Evolutionary conservation across 2,888 invertebrate genomes (phyloP).

Genomic region (Ectemnius lituratus): DNA sequence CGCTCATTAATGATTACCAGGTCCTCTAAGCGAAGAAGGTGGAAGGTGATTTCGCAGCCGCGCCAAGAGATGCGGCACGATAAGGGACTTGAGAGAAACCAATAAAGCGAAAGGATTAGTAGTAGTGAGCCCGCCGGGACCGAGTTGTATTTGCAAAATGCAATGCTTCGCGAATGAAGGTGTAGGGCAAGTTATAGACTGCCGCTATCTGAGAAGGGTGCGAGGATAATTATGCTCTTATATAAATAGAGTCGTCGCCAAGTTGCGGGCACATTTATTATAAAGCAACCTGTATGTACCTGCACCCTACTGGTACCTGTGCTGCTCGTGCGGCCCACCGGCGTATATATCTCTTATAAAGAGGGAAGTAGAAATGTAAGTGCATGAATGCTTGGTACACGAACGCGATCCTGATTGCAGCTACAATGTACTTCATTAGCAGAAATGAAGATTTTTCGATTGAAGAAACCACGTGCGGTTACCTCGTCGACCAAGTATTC

Average conservation of each 20-base stretch:
- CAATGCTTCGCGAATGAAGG: conserved; percentile 24
- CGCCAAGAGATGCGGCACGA: conserved; percentile 41
- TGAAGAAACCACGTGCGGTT: background rate
- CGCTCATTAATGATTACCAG: conserved; percentile 39
- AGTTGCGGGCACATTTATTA: conserved; percentile 36
- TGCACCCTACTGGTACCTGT: background rate
- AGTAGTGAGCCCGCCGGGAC: conserved; percentile 12
- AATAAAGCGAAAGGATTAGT: conserved; percentile 51
- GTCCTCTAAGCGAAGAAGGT: conserved; percentile 13
- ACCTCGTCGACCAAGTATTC: no score
- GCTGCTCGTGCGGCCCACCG: background rate
- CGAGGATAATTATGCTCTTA: conserved; percentile 49
- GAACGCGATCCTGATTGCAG: conserved; percentile 4
- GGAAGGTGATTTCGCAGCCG: conserved; percentile 3
- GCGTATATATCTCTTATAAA: background rate
- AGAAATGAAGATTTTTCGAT: background rate
- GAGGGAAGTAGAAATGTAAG: background rate
- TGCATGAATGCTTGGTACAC: background rate
- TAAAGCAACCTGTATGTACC: background rate
- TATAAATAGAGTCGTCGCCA: conserved; percentile 46
- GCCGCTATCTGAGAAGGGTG: conserved; percentile 29
- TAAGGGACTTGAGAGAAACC: conserved; percentile 45
- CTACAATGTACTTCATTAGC: conserved; percentile 8
- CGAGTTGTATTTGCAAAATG: no score
- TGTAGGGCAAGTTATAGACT: conserved; percentile 45